Conservation (phyloP, 2,113 vertebrate species). For the Galeopterus variegatus region DNA sequence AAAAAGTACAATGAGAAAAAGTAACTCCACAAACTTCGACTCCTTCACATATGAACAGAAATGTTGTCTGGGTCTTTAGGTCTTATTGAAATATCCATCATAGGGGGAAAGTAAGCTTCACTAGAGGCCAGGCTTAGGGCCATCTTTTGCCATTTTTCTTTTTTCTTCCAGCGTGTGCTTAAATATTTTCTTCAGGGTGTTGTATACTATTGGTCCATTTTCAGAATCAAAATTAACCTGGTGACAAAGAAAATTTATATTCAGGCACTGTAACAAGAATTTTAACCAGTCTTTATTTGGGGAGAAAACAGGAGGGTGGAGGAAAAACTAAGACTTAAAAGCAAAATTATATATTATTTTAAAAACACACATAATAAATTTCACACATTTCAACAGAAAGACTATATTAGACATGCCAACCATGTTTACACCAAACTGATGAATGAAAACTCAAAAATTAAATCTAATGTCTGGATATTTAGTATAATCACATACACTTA, state of each 20-base stretch:
- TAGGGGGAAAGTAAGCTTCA: constrained; percentile 64
- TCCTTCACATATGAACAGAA: constrained; percentile 32
- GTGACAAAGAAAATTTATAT: constrained; percentile 75
- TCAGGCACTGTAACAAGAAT: constrained; percentile 57
- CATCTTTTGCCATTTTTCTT: constrained; percentile 87
- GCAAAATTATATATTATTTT: constrained; percentile 14
- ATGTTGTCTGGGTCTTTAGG: not conserved
- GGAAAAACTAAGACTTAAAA: not conserved
- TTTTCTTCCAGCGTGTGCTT: constrained; percentile 92
- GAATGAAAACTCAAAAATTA: constrained; percentile 47
- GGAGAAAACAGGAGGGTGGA: not conserved
- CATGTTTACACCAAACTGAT: not conserved
- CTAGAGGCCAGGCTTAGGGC: constrained; percentile 80
- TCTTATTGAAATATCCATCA: constrained; percentile 63
- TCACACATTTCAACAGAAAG: not conserved
- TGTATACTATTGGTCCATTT: constrained; percentile 89
- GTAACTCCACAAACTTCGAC: constrained; percentile 39
- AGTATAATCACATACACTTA: not conserved
- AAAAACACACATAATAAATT: not conserved
- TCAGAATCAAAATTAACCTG: constrained; percentile 92
- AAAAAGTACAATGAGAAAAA: constrained; percentile 63
- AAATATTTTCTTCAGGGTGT: constrained; percentile 93
- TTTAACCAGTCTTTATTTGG: not conserved
- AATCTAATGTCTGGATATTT: not conserved
- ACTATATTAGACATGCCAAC: constrained; percentile 4